Base-by-base conservation (phyloP, 2,113 vertebrate genomes). In the Notothenia coriiceps region DNA sequence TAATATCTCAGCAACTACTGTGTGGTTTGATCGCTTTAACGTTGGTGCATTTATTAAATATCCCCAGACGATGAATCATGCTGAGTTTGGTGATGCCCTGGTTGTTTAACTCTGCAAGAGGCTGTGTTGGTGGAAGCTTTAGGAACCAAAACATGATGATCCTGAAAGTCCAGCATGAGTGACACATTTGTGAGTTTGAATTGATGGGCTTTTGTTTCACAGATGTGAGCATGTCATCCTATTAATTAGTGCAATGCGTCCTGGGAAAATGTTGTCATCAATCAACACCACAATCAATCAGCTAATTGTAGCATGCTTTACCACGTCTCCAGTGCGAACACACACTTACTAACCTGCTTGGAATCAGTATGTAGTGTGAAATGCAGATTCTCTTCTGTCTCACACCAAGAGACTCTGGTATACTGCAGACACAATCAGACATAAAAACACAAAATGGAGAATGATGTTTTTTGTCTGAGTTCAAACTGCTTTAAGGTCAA, bases 401-500 rank as follows among this genome's bases (percentile, higher is more conserved):
- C 8, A 49, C 12, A 15, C 18, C 18, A 43, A 25, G 9, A 62
- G 18, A 40, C 49, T 15, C 10, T 22, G 13, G 2, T 6, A 2
- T 6, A 2, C 22, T 15, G 51, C 51, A 51, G 46, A 49, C 49
- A 11, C 3, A 3, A 14, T 52, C 29, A 4, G 20, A 20, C 57
- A 44, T 44, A 43, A 51, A 52, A 52, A 51, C 20, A 17, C 7
- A 12, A 70, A 57, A 46, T 70, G 67, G 46, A 43, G 22, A 33
- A 49, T 46, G 12, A 11, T 40, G 2, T 55, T 50, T 20, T 13
- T 57, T 54, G n/a, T 33, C 10, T 7, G n/a, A 2, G 10, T 49
- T 35, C 20, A 68, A 50, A 15, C 5, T 0, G 4, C 40, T 77
- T 73, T 44, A 68, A 79, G 56, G 83, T 70, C 50, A 71, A 86